These are phyloP conservation scores for Brachionus koreanus DNA, from an alignment of 1,140 invertebrate species.

Conservation along the genomic window DNA sequence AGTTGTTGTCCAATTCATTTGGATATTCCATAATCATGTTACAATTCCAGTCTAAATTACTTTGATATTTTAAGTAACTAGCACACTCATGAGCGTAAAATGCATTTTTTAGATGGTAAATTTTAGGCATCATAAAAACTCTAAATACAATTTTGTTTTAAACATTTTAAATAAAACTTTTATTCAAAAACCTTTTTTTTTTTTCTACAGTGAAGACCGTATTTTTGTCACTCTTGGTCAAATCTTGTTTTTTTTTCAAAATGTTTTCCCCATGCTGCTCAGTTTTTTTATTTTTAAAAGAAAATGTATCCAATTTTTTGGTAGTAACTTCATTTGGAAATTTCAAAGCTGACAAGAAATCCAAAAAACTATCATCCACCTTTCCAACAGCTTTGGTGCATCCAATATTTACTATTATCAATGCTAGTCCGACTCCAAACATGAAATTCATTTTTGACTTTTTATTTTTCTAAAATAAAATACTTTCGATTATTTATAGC, in stretches of 20 bases:
- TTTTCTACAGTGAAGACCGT: background rate
- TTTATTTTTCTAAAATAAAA: background rate
- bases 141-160: background rate
- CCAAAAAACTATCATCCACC: background rate
- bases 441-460: background rate
- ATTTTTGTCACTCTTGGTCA: background rate
- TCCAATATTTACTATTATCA: background rate
- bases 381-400: background rate
- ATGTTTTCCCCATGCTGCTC: background rate
- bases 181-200: conserved; percentile 10
- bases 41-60: conserved; percentile 9
- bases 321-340: background rate
- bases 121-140: background rate
- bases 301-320: background rate
- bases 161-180: background rate
- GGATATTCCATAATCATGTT: background rate
- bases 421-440: background rate
- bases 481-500: background rate
- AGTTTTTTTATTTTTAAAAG: background rate
- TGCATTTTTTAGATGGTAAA: background rate
- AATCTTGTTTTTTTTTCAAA: background rate
- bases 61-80: background rate
- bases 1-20: background rate
- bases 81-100: background rate
- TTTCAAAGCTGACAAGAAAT: background rate